Base-by-base conservation (phyloP, 2,113 vertebrate genomes). In the Platichthys flesus region DNA sequence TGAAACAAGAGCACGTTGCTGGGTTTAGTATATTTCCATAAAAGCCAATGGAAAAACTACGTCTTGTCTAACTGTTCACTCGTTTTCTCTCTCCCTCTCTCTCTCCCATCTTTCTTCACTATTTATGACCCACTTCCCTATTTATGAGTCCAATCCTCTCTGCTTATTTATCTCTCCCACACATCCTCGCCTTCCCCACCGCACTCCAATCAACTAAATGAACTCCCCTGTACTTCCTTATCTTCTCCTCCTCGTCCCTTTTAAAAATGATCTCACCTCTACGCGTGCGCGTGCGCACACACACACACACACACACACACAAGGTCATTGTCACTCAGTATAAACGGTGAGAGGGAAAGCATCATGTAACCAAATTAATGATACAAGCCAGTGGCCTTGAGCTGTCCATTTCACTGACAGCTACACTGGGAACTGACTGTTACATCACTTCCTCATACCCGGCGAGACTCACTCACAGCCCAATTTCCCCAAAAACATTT, bases 101-200 rank as follows among this genome's bases (percentile, higher is more conserved):
- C 31, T 49, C 28, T 40, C 37, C 54, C 26, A 45, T 49, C 49
- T 70, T n/a, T 65, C 51, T 65, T 21, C 56, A 37, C 55, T 84
- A 74, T 84, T 82, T 69, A 89, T 62, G 61, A 77, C 63, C 62
- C 63, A 59, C 84, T 87, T 82, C 78, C 74, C n/a, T n/a, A n/a
- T n/a, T n/a, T n/a, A n/a, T n/a, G 63, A 56, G 65, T 68, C 57
- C 69, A 75, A 73, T 81, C 26, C 56, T 81, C 80, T 16, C n/a
- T 16, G 2, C 77, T 71, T 54, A 74, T 70, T 68, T 57, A 52
- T 82, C 69, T 72, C 76, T 72, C 84, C 74, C 64, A 82, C 82
- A 82, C 80, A 74, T 42, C 12, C 51, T 28, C 40, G 18, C 59
- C 40, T 23, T 26, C 55, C 67, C 45, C 35, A 10, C n/a, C 4